Conservation (phyloP, 2,888 invertebrate species). For the Lathronympha strigana region DNA sequence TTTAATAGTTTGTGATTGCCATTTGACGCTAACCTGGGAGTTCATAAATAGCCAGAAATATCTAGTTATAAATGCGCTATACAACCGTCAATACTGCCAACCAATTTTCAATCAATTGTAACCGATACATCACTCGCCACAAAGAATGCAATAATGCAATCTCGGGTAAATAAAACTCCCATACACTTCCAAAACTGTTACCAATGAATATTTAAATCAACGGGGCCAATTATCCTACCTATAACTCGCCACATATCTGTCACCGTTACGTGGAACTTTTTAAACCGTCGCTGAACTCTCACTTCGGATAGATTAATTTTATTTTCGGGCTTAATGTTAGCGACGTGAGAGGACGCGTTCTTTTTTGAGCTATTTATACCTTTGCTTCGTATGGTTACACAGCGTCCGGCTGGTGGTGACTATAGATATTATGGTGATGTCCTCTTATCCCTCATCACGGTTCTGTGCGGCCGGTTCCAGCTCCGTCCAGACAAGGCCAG, state of each 20-base stretch:
- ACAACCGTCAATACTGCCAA: neutral
- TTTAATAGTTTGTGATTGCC: too few species aligned
- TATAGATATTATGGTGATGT: too few species aligned
- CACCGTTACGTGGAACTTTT: slow-evolving; percentile 22
- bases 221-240: slow-evolving; percentile 21
- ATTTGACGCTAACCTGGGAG: too few species aligned
- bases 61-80: neutral
- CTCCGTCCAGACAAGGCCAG: too few species aligned
- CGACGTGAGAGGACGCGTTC: slow-evolving; percentile 26
- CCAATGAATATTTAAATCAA: slow-evolving; percentile 31
- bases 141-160: slow-evolving; percentile 20
- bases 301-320: slow-evolving; percentile 22
- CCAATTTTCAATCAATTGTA: slow-evolving; percentile 10
- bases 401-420: too few species aligned
- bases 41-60: neutral
- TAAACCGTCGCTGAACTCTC: slow-evolving; percentile 27
- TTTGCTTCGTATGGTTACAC: slow-evolving; percentile 17
- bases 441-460: too few species aligned
- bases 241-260: slow-evolving; percentile 24
- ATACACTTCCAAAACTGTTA: slow-evolving; percentile 7
- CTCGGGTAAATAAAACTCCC: neutral
- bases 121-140: slow-evolving; percentile 1
- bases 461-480: too few species aligned
- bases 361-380: slow-evolving; percentile 26
- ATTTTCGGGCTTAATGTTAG: slow-evolving; percentile 28